Conservation (phyloP, 2,888 invertebrate species). For the Drosophila mettleri region DNA sequence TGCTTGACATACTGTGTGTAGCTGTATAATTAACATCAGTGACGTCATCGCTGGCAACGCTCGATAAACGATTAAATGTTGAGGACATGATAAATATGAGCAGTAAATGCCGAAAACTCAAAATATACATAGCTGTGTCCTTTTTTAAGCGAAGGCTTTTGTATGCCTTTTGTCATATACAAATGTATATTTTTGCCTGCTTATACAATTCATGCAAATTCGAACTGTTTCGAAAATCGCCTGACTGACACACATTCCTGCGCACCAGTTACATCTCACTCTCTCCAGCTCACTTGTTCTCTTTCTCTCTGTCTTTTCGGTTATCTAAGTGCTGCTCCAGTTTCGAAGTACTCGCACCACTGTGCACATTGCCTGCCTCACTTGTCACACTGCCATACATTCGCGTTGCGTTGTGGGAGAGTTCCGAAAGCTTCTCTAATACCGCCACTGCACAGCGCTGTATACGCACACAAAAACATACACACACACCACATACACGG, state of each 20-base stretch:
- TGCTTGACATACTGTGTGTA: constrained; percentile 39
- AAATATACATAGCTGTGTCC: constrained; percentile 37
- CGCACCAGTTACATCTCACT: constrained; percentile 44
- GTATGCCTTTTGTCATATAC: constrained; percentile 41
- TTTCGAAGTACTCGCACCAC: constrained; percentile 72
- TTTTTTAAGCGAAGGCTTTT: constrained; percentile 30
- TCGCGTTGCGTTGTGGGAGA: constrained; percentile 41
- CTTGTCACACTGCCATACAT: constrained; percentile 83
- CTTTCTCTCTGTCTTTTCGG: constrained; percentile 8
- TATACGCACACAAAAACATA: constrained; percentile 2
- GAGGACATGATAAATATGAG: constrained; percentile 25
- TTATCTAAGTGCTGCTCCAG: constrained; percentile 59
- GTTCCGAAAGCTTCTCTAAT: constrained; percentile 67
- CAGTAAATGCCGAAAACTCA: constrained; percentile 36
- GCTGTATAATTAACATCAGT: constrained; percentile 57
- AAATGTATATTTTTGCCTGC: constrained; percentile 43
- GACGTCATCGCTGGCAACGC: constrained; percentile 61
- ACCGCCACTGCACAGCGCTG: constrained; percentile 11
- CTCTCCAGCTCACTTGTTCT: constrained; percentile 9
- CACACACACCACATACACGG: constrained; percentile 5
- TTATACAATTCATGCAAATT: constrained; percentile 71
- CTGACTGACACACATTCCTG: constrained; percentile 69
- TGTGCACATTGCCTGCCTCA: constrained; percentile 66
- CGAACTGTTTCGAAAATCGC: constrained; percentile 38
- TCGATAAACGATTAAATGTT: constrained; percentile 60